phyloP scores from a whole-genome alignment of 1,140 invertebrate species.

The Neodiprion fabricii region DNA sequence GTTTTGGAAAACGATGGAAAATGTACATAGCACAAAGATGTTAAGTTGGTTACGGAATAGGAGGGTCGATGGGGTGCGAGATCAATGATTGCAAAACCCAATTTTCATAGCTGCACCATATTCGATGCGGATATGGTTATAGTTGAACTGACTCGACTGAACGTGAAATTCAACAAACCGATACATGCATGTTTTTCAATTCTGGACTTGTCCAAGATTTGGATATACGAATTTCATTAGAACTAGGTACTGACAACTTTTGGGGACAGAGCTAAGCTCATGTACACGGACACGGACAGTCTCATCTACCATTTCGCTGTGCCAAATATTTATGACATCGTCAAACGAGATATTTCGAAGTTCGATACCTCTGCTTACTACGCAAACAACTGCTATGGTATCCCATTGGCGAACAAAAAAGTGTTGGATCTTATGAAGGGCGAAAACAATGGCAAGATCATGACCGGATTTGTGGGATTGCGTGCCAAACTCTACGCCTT shows the following conservation, averaged over 20 bases:
- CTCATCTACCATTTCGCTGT: no score
- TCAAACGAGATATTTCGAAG: no score
- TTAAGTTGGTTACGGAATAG: conserved; percentile 37
- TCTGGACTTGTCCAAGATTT: conserved; percentile 36
- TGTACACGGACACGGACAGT: no score
- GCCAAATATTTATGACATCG: no score
- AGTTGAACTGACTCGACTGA: conserved; percentile 26
- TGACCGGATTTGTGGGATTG: conserved; percentile 54
- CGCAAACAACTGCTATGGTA: conserved; percentile 36
- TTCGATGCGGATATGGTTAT: conserved; percentile 27
- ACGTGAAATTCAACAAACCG: conserved; percentile 34
- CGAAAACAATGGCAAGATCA: conserved; percentile 51
- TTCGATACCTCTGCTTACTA: neutral
- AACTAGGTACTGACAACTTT: no score
- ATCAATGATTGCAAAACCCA: conserved; percentile 42
- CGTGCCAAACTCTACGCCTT: conserved; percentile 56
- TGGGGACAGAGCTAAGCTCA: no score
- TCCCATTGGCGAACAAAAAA: conserved; percentile 55
- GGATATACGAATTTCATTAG: no score
- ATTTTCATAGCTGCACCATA: conserved; percentile 37
- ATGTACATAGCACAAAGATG: conserved; percentile 43
- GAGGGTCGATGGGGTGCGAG: no score
- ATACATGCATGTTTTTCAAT: conserved; percentile 34
- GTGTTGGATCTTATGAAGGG: conserved; percentile 61
- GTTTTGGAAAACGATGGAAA: conserved; percentile 60